Conservation (phyloP, 2,113 vertebrate genomes). For the Ammospiza nelsoni region DNA sequence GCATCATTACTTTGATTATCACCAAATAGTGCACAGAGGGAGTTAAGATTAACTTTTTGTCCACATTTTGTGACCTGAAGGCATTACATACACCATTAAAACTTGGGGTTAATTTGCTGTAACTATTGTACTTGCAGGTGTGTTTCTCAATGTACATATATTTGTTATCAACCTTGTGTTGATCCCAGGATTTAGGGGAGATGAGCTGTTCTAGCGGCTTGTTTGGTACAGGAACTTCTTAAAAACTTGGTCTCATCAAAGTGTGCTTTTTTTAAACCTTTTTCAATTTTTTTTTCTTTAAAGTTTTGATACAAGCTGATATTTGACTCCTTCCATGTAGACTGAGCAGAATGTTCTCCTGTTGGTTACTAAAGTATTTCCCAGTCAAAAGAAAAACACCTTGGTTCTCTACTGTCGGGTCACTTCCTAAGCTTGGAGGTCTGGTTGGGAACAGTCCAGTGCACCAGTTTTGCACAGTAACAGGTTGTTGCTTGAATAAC, state of each 20-base stretch:
- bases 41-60: conserved; percentile 12
- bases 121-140: conserved; percentile 50
- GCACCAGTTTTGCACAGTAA: conserved; percentile 41
- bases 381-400: conserved; percentile 2
- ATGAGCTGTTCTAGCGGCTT: background rate
- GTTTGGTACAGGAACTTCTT: conserved; percentile 1
- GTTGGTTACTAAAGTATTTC: conserved; percentile 8
- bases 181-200: background rate
- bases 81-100: conserved; percentile 30
- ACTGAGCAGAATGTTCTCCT: conserved; percentile 56
- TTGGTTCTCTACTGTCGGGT: conserved; percentile 11
- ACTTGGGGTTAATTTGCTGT: conserved; percentile 67
- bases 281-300: background rate
- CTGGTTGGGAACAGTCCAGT: conserved; percentile 32
- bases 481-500: conserved; percentile 45
- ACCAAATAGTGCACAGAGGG: conserved; percentile 52
- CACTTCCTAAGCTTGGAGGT: conserved; percentile 7
- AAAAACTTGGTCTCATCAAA: conserved; percentile 8
- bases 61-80: conserved; percentile 50
- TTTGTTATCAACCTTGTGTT: background rate
- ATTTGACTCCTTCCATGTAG: conserved; percentile 9
- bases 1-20: conserved; percentile 66
- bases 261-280: background rate
- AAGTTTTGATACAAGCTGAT: conserved; percentile 11
- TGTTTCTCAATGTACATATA: conserved; percentile 33